Evolutionary conservation across 2,113 vertebrate genomes (phyloP).

Genomic region (Rhombomys opimus): DNA sequence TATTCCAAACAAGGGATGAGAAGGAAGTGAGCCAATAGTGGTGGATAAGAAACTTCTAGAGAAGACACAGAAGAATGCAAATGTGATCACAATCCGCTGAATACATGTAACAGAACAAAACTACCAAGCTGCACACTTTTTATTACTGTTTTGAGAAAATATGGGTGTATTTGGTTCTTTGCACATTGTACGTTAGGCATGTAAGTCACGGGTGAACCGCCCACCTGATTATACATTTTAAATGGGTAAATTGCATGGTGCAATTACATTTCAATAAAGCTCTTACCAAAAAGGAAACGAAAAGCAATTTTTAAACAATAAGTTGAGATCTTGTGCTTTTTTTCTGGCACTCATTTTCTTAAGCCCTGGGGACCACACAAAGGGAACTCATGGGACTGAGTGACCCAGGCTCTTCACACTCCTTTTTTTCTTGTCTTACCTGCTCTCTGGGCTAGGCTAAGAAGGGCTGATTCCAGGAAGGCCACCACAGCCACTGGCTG

Average conservation of each 20-base stretch:
- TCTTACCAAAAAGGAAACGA: not conserved
- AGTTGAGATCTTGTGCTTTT: not conserved
- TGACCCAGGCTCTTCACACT: too few relatives aligned
- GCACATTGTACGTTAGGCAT: not conserved
- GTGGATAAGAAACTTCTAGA: not conserved
- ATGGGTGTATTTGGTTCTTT: not conserved
- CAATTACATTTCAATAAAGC: not conserved
- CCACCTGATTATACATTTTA: not conserved
- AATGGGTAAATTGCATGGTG: not conserved
- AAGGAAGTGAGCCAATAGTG: not conserved
- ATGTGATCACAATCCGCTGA: not conserved
- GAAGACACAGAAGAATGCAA: not conserved
- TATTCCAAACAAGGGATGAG: not conserved
- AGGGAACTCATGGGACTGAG: not conserved
- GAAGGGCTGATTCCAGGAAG: not conserved
- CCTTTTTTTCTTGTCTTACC: not conserved
- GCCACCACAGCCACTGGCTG: not conserved
- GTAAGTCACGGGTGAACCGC: not conserved
- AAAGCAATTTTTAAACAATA: constrained; percentile 8
- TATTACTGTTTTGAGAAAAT: not conserved
- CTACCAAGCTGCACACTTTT: too few relatives aligned
- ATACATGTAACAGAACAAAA: not conserved
- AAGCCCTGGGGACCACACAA: not conserved
- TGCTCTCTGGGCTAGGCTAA: not conserved
- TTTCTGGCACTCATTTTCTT: not conserved